Evolutionary conservation across 1,140 invertebrate species (phyloP).

Genomic region (Trichogramma pretiosum): DNA sequence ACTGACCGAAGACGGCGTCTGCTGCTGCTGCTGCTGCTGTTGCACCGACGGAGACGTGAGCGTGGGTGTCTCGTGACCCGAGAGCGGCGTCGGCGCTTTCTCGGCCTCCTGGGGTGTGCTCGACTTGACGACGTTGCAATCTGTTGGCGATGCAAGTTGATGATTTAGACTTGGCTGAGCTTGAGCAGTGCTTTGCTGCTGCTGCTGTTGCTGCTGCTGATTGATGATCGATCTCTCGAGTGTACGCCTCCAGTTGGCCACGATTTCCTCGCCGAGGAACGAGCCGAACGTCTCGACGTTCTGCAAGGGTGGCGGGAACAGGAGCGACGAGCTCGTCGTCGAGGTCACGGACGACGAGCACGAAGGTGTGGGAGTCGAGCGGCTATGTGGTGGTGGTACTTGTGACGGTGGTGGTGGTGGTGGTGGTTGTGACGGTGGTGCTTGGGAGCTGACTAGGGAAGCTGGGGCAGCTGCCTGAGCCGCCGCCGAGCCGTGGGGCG

Average conservation of each 20-base stretch:
- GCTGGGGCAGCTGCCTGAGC: slow-evolving; percentile 33
- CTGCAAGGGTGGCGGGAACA: slow-evolving; percentile 53
- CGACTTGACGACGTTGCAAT: slow-evolving; percentile 38
- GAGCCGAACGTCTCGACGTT: slow-evolving; percentile 63
- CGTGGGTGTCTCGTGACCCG: slow-evolving; percentile 36
- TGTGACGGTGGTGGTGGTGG: slow-evolving; percentile 35
- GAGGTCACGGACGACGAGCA: slow-evolving; percentile 36
- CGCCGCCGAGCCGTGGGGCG: slow-evolving; percentile 37
- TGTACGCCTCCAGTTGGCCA: slow-evolving; percentile 66
- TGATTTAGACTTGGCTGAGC: slow-evolving; percentile 42
- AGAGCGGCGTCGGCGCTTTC: slow-evolving; percentile 42
- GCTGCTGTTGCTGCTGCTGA: slow-evolving; percentile 40
- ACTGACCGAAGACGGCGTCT: slow-evolving; percentile 17
- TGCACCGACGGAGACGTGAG: slow-evolving; percentile 35
- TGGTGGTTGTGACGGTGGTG: slow-evolving; percentile 40
- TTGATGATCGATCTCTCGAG: slow-evolving; percentile 56
- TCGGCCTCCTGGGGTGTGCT: slow-evolving; percentile 39
- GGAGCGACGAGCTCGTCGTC: slow-evolving; percentile 44
- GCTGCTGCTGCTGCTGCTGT: slow-evolving; percentile 29
- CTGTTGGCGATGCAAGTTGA: slow-evolving; percentile 44
- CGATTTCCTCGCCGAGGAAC: slow-evolving; percentile 66
- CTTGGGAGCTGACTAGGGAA: slow-evolving; percentile 27
- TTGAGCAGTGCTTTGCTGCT: slow-evolving; percentile 28
- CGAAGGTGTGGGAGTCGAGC: slow-evolving; percentile 45
- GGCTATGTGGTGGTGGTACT: slow-evolving; percentile 38